A percentile compares a stretch with the other conserved stretches of the same genome.
phyloP scores from a whole-genome alignment of 2,888 invertebrate species.

The Phymatocera aterrima region DNA sequence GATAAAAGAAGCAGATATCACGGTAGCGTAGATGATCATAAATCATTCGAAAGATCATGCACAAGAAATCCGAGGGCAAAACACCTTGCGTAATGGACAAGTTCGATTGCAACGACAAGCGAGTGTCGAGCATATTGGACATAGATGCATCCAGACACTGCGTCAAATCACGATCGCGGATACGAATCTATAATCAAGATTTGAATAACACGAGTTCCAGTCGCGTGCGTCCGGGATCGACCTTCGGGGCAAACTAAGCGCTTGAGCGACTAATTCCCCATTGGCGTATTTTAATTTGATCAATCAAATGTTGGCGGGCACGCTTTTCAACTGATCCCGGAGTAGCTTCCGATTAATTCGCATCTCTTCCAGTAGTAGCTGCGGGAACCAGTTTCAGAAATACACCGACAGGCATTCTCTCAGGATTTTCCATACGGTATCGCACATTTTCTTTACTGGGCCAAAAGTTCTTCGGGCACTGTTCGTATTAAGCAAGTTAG shows the following conservation, averaged over 20 bases:
- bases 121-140: not conserved
- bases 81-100: not conserved
- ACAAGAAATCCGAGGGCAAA: not conserved
- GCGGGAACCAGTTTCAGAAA: not conserved
- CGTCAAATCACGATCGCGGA: constrained; percentile 19
- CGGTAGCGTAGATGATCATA: not conserved
- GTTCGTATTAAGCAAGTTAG: too few relatives aligned
- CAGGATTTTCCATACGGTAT: not conserved
- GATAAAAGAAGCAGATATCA: not conserved
- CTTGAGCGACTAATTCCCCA: constrained; percentile 7
- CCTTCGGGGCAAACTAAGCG: not conserved
- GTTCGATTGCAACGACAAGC: constrained; percentile 2
- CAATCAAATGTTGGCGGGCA: constrained; percentile 6
- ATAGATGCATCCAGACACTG: constrained; percentile 17
- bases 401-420: not conserved
- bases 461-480: constrained; percentile 6
- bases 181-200: constrained; percentile 20
- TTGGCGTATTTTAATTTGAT: constrained; percentile 29
- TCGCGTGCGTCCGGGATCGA: constrained; percentile 33
- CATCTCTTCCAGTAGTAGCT: not conserved
- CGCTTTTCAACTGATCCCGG: constrained; percentile 16
- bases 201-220: constrained; percentile 9
- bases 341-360: constrained; percentile 21
- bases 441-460: not conserved
- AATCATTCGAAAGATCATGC: not conserved